Evolutionary conservation across 1,140 invertebrate genomes (phyloP), one percentile per base, ranked within the genome.

Genomic region (Harpegnathos saltator): DNA sequence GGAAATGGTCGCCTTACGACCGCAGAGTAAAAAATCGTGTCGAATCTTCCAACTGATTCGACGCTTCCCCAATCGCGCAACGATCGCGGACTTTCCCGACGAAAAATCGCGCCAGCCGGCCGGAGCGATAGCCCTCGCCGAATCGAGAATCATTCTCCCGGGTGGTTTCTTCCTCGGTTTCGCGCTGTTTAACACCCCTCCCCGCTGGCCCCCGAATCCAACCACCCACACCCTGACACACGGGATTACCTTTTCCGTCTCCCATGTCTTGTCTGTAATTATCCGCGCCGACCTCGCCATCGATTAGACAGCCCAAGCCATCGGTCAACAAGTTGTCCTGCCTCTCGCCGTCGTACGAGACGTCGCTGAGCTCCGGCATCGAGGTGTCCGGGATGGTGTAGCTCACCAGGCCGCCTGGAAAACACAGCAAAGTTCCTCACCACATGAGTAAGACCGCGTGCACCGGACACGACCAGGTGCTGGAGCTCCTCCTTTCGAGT

Each of bases 301-400:
- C 97, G 56, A 96, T 95, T 54, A 98, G 94, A 75, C 96, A 95
- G 11, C 97, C 97, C 2, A 98, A 91, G 17, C 97, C 97, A 48
- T 94, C 95, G 26, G 91, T 91, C 63, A 95, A 85, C 52, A 92
- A 86, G 26, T 95, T 95, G 68, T 91, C 71, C 58, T 95, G 91
- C 85, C 93, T 93, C 54, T 91, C 90, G 24, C 97, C 97, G 91
- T 98, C 97, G 92, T 97, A 98, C 5, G 95, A 96, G 68, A 95
- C 95, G 92, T 98, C 97, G 85, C 95, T 95, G 24, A 97, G 95
- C 65, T 95, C 95, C 89, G 83, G 95, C 89, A 91, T 95, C 93
- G 91, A 95, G 85, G 87, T 95, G 88, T 97, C 96, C 1, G 96
- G 96, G 89, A 96, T 95, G 12, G 94, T 93, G 93, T 98, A 98